Percentiles rank a stretch among this genome's conserved stretches.
Evolutionary conservation across 2,888 invertebrate species (phyloP).

Genomic region (Drosophila dives): DNA sequence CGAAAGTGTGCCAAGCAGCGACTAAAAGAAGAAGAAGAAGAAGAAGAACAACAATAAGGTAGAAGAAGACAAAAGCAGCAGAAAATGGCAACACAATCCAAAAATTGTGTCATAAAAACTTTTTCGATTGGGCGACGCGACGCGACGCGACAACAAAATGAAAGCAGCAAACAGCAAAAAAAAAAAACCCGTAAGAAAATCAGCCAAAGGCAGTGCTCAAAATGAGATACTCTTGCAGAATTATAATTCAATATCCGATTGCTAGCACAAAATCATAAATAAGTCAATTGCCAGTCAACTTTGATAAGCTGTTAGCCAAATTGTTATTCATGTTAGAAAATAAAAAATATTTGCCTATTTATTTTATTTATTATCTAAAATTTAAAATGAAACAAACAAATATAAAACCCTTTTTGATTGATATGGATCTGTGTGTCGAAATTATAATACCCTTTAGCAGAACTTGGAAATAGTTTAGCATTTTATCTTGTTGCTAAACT

Average conservation of each 20-base stretch:
- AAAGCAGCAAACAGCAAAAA: slow-evolving; percentile 19
- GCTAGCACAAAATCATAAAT: not conserved
- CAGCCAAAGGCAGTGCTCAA: not conserved
- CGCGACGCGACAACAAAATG: slow-evolving; percentile 56
- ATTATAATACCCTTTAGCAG: slow-evolving; percentile 4
- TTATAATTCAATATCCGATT: not conserved
- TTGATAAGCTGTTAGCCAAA: not conserved
- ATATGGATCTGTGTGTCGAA: not conserved
- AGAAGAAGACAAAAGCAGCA: slow-evolving; percentile 3
- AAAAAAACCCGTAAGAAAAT: slow-evolving; percentile 8
- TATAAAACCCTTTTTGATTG: not conserved
- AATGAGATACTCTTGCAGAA: slow-evolving; percentile 9
- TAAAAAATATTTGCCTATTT: not conserved
- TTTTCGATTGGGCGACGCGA: slow-evolving; percentile 75
- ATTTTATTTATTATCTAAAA: not conserved
- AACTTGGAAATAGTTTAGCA: slow-evolving; percentile 38
- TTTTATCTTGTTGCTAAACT: slow-evolving; percentile 31
- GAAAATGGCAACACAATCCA: slow-evolving; percentile 67
- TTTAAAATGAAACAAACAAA: not conserved
- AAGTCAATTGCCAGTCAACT: not conserved
- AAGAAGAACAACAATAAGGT: slow-evolving; percentile 2
- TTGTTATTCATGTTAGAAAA: not conserved
- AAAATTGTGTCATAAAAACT: slow-evolving; percentile 79
- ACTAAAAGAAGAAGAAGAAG: slow-evolving; percentile 10
- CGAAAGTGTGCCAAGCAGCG: slow-evolving; percentile 76